Conservation (phyloP, 2,113 vertebrate genomes). For the Glareola pratincola region DNA sequence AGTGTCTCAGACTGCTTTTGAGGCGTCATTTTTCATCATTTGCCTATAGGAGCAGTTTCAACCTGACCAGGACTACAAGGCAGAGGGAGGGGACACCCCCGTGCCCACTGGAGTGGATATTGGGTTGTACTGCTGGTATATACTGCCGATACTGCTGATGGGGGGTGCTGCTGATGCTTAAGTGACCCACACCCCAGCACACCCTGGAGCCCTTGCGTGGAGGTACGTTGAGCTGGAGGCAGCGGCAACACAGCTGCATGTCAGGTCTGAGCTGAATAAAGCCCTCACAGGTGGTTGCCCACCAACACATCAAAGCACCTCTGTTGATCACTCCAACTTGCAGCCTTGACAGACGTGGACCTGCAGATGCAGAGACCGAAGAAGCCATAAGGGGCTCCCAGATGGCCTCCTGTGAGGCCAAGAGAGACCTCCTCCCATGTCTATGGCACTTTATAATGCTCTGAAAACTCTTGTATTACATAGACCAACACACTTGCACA, state of each 20-base stretch:
- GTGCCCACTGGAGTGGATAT: not conserved
- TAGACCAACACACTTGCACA: not conserved
- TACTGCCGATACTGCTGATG: no score
- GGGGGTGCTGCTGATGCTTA: not conserved
- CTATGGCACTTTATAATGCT: not conserved
- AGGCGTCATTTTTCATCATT: not conserved
- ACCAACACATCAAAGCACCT: not conserved
- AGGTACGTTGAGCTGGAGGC: not conserved
- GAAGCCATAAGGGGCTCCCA: not conserved
- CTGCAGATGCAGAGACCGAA: not conserved
- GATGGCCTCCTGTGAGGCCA: not conserved
- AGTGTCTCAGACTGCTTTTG: not conserved
- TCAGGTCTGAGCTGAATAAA: not conserved
- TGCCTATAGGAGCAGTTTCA: not conserved
- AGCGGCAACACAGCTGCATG: not conserved
- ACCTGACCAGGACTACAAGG: not conserved
- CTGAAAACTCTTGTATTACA: not conserved
- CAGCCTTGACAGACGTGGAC: not conserved
- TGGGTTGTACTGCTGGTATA: not conserved
- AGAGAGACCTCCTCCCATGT: not conserved
- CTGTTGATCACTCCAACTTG: not conserved
- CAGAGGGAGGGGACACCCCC: not conserved
- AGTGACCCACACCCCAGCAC: not conserved
- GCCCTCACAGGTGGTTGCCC: not conserved
- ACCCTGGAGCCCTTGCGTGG: not conserved